Evolutionary conservation across 1,140 invertebrate species (phyloP).

Genomic region (Leptinotarsa undecemlineata): DNA sequence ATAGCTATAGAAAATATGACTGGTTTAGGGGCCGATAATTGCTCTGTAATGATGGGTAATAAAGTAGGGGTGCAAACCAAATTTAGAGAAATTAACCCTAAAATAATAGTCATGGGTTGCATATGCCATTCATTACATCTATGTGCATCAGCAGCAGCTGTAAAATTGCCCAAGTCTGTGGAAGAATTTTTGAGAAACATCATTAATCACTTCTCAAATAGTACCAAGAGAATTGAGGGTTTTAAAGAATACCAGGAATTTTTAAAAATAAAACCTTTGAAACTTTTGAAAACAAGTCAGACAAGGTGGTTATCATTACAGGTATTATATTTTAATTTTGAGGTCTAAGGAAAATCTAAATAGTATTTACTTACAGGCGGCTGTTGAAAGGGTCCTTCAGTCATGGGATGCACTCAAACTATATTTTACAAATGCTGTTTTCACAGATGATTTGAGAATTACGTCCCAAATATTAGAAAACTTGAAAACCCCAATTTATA

Average conservation of each 20-base stretch:
- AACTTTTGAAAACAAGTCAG: constrained; percentile 14
- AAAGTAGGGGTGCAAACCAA: constrained; percentile 21
- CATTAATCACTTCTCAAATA: constrained; percentile 19
- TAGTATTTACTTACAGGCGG: constrained; percentile 12
- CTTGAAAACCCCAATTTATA: constrained; percentile 6
- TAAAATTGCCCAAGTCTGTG: constrained; percentile 20
- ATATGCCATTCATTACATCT: constrained; percentile 28
- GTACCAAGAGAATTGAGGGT: constrained; percentile 6
- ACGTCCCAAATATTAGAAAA: not conserved
- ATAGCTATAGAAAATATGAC: constrained; percentile 22
- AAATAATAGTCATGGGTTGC: constrained; percentile 22
- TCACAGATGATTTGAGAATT: not conserved
- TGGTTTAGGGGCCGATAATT: constrained; percentile 24
- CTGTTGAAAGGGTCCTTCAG: not conserved
- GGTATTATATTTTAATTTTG: not conserved
- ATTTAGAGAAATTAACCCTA: constrained; percentile 11
- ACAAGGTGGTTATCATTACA: constrained; percentile 27
- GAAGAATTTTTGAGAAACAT: constrained; percentile 24
- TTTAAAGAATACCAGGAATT: constrained; percentile 24
- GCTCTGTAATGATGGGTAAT: constrained; percentile 22
- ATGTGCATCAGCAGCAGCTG: constrained; percentile 15
- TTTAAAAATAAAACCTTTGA: constrained; percentile 15
- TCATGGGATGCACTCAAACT: constrained; percentile 1
- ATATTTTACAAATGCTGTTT: constrained; percentile 5
- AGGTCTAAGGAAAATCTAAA: not conserved